Evolutionary conservation across 1,140 invertebrate genomes (phyloP), one percentile per base, ranked within the genome.

Genomic region (Drosophila grimshawi): DNA sequence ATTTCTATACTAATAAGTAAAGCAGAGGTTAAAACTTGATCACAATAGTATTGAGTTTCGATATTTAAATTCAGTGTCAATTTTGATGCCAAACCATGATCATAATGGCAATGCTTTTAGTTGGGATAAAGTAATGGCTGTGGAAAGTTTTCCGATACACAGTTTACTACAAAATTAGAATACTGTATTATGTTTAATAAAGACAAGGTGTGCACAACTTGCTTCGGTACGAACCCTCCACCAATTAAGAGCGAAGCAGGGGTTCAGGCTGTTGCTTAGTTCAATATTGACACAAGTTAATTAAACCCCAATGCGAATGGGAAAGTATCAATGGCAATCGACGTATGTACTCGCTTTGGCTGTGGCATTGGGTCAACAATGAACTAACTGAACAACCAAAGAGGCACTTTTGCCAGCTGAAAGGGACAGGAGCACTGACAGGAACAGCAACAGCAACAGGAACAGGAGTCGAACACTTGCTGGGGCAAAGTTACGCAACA

Each of bases 211-310:
- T 41, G 35, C 5, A n/a, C 32, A 45, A 62, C 51, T 27, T 37
- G 4, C n/a, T 19, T 19, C 5, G 19, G 39, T 5, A 29, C 6
- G 35, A 52, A 32, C 35, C 39, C 32, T 41, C 66, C 4, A 41
- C 45, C 32, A 30, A 48, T 63, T 64, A 41, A 3, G 10, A 43
- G 10, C 39, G 39, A 43, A n/a, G n/a, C 10, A 4, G 39, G 27
- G 3, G 39, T 35, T 5, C 51, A 37, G n/a, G 55, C 57, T 76
- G 63, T 67, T 78, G 79, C 53, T 62, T 88, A 77, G 76, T 65
- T 83, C 83, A 88, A 88, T 89, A 89, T 89, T 88, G 85, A 83
- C 65, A 75, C 67, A 83, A 80, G 77, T 88, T 88, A 88, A 88
- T 88, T 88, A 73, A 83, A 75, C 68, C 69, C 65, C 79, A 74